These are phyloP conservation scores for Spicauda simplicius DNA, from an alignment of 2,888 invertebrate genomes.

Conservation along the genomic window DNA sequence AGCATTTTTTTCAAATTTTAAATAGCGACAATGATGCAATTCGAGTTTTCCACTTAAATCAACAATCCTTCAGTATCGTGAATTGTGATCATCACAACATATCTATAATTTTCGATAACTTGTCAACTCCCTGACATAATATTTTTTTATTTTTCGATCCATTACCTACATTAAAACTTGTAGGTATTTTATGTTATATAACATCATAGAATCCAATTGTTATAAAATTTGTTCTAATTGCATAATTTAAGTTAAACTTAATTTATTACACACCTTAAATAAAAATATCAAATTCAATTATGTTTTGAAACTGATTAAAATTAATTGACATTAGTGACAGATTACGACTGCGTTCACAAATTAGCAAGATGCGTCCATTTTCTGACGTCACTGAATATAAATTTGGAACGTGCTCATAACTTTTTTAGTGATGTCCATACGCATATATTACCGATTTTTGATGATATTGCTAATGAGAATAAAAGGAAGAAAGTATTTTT, in stretches of 20 bases:
- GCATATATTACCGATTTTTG: too few species aligned
- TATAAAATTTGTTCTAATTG: neutral
- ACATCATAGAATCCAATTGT: neutral
- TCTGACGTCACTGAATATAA: neutral
- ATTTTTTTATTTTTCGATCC: neutral
- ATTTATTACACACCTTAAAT: conserved; percentile 40
- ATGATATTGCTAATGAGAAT: too few species aligned
- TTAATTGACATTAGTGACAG: conserved; percentile 29
- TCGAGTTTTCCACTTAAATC: conserved; percentile 55
- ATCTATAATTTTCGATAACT: neutral
- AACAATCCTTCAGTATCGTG: conserved; percentile 54
- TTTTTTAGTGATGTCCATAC: neutral
- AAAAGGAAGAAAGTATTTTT: too few species aligned
- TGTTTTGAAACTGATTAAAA: conserved; percentile 41
- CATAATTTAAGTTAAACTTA: neutral
- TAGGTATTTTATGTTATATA: neutral
- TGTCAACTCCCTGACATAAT: conserved; percentile 14
- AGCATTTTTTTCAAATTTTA: conserved; percentile 61
- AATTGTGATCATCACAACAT: conserved; percentile 54
- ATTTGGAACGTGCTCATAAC: conserved; percentile 5
- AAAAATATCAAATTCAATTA: conserved; percentile 8
- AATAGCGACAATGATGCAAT: conserved; percentile 50
- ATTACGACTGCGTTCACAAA: conserved; percentile 24
- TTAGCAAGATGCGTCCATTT: neutral
- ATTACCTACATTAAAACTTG: neutral